Evolutionary conservation across 1,140 invertebrate species (phyloP), one percentile per base, ranked within the genome.

Genomic region (Drusus annulatus): DNA sequence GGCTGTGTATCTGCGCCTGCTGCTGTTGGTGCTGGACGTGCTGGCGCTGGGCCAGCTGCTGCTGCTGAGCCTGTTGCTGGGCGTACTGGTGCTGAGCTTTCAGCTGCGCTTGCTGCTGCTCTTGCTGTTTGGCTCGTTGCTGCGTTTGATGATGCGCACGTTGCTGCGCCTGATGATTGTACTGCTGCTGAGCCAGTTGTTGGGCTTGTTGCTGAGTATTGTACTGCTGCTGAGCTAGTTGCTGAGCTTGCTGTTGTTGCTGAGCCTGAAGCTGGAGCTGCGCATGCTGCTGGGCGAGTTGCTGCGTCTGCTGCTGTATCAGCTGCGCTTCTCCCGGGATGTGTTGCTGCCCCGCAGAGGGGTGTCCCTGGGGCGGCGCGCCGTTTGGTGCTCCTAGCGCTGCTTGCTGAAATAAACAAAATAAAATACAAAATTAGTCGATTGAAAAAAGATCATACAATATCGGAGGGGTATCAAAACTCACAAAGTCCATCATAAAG

Each of bases 361-460:
- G 63, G 1, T 73, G 74, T 28, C 65, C 68, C 60, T 58, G 73
- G 74, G 81, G 78, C 74, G 81, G 68, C 78, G 78, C 78, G 65
- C 77, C 78, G 74, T 36, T 68, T 23, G 78, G 51, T 74, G 52
- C 73, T 78, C 81, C 78, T 82, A 80, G 75, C 80, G 80, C 80
- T 56, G 80, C 77, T 58, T 76, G 73, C 81, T 82, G 54, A 56
- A 82, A 82, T 16, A 1, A 28, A 28, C 10, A 71, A 56, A 71
- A 76, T 25, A 65, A 65, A 65, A 63, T 54, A 65, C 63, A 58
- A 62, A 25, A 23, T 71, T 76, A 71, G 15, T 50, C 19, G 31
- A 50, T 54, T 62, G 21, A 52, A 50, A 16, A 71, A 36, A 62
- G n/a, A 23, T 19, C 0, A 21, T 23, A 78, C 2, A 28, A 28